Percentiles rank a stretch among this genome's conserved stretches.
Conservation (phyloP, 2,888 invertebrate genomes). For the Diarsia dahlii region DNA sequence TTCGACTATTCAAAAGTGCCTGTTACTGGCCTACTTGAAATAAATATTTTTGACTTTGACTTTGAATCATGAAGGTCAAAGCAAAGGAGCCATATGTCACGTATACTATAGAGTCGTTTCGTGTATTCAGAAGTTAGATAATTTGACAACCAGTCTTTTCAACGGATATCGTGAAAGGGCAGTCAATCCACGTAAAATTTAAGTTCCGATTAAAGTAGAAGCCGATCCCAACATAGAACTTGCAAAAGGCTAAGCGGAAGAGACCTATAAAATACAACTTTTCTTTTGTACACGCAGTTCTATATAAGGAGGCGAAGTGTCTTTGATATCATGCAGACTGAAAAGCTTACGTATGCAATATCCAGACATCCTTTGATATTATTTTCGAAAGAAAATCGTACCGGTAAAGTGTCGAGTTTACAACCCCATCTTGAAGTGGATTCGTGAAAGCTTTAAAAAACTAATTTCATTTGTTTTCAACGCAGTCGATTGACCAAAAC, state of each 20-base stretch:
- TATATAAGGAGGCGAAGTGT: background rate
- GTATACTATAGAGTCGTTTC: background rate
- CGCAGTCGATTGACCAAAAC: too few relatives aligned
- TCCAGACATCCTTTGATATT: background rate
- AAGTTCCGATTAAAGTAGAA: too few relatives aligned
- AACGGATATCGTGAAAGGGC: background rate
- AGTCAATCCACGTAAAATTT: too few relatives aligned
- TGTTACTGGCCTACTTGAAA: too few relatives aligned
- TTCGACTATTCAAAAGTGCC: too few relatives aligned
- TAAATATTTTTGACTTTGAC: too few relatives aligned
- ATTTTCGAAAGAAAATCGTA: background rate
- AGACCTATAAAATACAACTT: background rate
- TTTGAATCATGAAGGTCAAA: too few relatives aligned
- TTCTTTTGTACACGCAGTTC: background rate
- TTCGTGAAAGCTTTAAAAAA: background rate
- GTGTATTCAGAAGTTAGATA: background rate
- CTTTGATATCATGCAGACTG: background rate
- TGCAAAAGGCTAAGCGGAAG: background rate
- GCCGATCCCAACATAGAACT: background rate
- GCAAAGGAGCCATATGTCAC: too few relatives aligned
- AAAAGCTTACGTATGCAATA: constrained; percentile 20
- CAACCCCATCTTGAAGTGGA: background rate
- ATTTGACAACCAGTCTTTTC: background rate
- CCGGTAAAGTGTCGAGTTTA: background rate
- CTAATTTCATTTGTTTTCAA: background rate